phyloP scores from a whole-genome alignment of 1,140 invertebrate species.

The Bicyclus anynana region DNA sequence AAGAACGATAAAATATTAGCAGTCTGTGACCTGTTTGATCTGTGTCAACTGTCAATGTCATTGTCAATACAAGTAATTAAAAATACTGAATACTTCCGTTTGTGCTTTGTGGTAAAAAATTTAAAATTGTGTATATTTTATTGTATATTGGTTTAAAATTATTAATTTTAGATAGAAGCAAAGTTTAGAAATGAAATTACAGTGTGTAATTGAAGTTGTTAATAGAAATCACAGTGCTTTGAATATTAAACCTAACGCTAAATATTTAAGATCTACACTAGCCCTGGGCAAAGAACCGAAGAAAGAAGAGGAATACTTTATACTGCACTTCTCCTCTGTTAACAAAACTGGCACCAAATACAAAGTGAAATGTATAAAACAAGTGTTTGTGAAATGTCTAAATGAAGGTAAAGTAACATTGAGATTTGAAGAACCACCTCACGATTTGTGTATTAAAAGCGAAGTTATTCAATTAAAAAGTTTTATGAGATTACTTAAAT shows the following conservation, averaged over 20 bases:
- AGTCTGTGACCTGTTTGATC: no score
- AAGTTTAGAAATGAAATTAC: conserved; percentile 81
- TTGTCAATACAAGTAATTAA: no score
- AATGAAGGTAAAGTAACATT: conserved; percentile 86
- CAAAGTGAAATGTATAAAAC: conserved; percentile 81
- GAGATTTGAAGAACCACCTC: conserved; percentile 82
- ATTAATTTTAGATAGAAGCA: no score
- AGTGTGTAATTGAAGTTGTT: conserved; percentile 80
- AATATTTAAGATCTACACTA: conserved; percentile 80
- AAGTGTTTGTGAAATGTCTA: conserved; percentile 83
- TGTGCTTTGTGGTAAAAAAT: no score
- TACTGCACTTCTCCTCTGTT: conserved; percentile 81
- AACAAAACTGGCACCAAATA: conserved; percentile 84
- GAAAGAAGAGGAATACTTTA: conserved; percentile 77
- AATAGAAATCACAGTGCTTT: conserved; percentile 76
- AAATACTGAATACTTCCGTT: no score
- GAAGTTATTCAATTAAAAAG: conserved; percentile 83
- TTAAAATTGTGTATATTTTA: no score
- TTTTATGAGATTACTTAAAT: conserved; percentile 82
- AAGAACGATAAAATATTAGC: no score
- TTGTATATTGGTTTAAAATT: no score
- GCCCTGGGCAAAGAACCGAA: conserved; percentile 81
- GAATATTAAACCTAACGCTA: conserved; percentile 57
- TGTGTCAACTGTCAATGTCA: no score
- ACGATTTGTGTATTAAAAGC: conserved; percentile 83